These are phyloP conservation scores for Pygmarrhopalites habei DNA, from an alignment of 1,140 invertebrate genomes.

Conservation along the genomic window DNA sequence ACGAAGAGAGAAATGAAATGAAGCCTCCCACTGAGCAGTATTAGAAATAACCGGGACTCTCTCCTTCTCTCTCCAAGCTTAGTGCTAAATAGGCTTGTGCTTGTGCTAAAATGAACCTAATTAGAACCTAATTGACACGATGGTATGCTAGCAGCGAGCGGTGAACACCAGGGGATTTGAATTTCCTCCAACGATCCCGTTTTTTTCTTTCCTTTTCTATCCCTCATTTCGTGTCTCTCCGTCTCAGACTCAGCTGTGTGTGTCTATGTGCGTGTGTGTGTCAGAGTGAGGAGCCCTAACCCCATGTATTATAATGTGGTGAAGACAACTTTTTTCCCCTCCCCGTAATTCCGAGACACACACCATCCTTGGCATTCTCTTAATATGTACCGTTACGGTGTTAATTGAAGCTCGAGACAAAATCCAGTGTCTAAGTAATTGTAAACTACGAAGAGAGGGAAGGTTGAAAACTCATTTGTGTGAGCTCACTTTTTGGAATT, in stretches of 20 bases:
- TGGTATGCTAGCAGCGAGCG: slow-evolving; percentile 16
- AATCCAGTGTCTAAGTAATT: too few species aligned
- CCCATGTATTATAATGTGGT: background rate
- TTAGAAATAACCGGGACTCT: slow-evolving; percentile 11
- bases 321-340: slow-evolving; percentile 10
- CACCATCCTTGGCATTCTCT: too few species aligned
- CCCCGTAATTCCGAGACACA: too few species aligned
- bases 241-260: slow-evolving; percentile 4
- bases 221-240: slow-evolving; percentile 20
- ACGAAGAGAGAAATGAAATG: slow-evolving; percentile 10
- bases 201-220: background rate
- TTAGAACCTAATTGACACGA: slow-evolving; percentile 36
- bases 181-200: slow-evolving; percentile 14
- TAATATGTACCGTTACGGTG: too few species aligned
- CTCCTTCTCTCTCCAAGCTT: slow-evolving; percentile 5
- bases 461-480: too few species aligned
- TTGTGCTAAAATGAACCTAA: slow-evolving; percentile 35
- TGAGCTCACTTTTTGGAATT: too few species aligned
- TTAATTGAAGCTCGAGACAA: too few species aligned
- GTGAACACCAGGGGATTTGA: slow-evolving; percentile 16
- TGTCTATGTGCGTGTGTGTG: background rate
- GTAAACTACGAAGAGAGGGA: too few species aligned
- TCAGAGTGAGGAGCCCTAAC: slow-evolving; percentile 2
- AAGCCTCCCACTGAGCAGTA: slow-evolving; percentile 24
- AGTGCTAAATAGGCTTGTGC: slow-evolving; percentile 26